Conservation (phyloP, 2,113 vertebrate species). For the Leiothrix lutea region DNA sequence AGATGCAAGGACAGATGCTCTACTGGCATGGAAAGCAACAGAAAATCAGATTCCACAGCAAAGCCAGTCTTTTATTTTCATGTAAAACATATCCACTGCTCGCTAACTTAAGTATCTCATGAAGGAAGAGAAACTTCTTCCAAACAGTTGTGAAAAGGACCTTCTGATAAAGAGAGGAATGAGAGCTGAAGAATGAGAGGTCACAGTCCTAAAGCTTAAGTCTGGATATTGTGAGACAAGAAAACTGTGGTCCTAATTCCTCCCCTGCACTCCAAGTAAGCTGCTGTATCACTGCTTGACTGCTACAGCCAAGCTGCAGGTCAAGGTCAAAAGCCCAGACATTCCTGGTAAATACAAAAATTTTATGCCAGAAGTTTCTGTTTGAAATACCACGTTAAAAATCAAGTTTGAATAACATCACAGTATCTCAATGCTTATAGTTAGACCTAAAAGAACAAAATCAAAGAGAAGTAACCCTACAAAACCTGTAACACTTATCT, state of each 20-base stretch:
- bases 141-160: neutral
- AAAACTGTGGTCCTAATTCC: neutral
- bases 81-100: neutral
- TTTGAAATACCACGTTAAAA: neutral
- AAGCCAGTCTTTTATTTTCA: neutral
- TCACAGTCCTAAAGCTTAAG: neutral
- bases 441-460: neutral
- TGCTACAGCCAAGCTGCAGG: neutral
- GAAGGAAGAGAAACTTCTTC: neutral
- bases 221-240: neutral
- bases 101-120: neutral
- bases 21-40: neutral
- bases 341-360: neutral
- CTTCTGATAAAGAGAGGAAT: neutral
- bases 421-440: neutral
- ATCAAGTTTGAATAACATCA: neutral
- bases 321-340: neutral
- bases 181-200: neutral
- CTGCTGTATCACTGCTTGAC: neutral
- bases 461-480: neutral
- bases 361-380: neutral
- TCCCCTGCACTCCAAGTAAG: neutral
- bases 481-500: neutral
- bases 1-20: neutral
- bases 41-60: neutral